Base-by-base conservation (phyloP, 2,888 invertebrate genomes). In the Hololepta plana region DNA sequence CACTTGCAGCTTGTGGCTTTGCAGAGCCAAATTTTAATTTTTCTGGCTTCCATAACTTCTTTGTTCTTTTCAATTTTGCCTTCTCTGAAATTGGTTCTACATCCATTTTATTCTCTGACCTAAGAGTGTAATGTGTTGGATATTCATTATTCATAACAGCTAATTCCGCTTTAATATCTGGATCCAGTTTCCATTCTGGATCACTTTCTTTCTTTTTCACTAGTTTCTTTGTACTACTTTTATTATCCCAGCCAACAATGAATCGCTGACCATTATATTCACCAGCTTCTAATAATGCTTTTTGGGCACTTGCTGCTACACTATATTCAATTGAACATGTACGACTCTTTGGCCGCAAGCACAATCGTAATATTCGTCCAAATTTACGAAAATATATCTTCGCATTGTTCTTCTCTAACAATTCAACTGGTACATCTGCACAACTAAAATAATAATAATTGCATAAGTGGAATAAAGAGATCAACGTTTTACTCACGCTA, bases 81-180 rank as follows among this genome's bases (percentile, higher is more conserved):
- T n/a, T n/a, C n/a, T n/a, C n/a, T n/a, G n/a, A n/a, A n/a, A n/a
- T n/a, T n/a, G n/a, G n/a, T n/a, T n/a, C n/a, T n/a, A n/a, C n/a
- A n/a, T n/a, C n/a, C n/a, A n/a, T n/a, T n/a, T n/a, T n/a, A n/a
- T n/a, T n/a, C n/a, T n/a, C n/a, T n/a, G n/a, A n/a, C n/a, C n/a
- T n/a, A n/a, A n/a, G n/a, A n/a, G n/a, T n/a, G n/a, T n/a, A n/a
- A n/a, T n/a, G n/a, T n/a, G n/a, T n/a, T n/a, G n/a, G n/a, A n/a
- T n/a, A n/a, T n/a, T n/a, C n/a, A n/a, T n/a, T n/a, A n/a, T n/a
- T n/a, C 71, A 80, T 67, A 0, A 73, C 74, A 30, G 68, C 67
- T 13, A 80, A 44, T 45, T 80, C 80, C 0, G 68, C 63, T 46
- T 67, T 64, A 1, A 79, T 64, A 35, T 77, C 77, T 1, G 73